Conservation (phyloP, 2,797 vertebrate species). For the Crypturellus tataupa region DNA sequence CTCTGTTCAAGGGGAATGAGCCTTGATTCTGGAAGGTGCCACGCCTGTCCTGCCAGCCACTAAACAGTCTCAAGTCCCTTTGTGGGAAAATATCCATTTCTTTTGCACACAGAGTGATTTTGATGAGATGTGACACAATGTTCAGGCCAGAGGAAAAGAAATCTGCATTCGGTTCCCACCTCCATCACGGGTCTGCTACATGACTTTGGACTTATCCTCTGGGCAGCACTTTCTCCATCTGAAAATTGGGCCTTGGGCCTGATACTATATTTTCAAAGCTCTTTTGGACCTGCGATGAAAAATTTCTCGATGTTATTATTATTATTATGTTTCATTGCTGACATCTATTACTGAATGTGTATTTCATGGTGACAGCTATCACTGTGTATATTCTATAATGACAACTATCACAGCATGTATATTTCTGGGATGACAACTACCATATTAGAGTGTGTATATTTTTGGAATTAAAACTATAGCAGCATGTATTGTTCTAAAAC, state of each 20-base stretch:
- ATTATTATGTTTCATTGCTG: constrained; percentile 62
- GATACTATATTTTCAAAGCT: constrained; percentile 32
- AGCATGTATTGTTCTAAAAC: constrained; percentile 14
- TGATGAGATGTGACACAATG: neutral
- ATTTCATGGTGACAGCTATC: constrained; percentile 71
- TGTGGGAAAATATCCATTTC: neutral
- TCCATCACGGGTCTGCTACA: neutral
- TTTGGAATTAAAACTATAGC: constrained; percentile 33
- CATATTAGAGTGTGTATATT: constrained; percentile 12
- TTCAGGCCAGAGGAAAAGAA: neutral
- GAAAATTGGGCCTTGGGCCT: neutral
- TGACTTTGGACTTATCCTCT: constrained; percentile 35
- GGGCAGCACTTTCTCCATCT: neutral
- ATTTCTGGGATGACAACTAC: constrained; percentile 48
- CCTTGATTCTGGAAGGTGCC: neutral
- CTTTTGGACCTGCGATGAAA: neutral
- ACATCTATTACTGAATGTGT: constrained; percentile 59
- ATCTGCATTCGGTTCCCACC: neutral
- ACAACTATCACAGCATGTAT: constrained; percentile 55
- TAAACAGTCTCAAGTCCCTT: neutral
- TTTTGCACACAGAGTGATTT: neutral
- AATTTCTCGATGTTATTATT: constrained; percentile 20
- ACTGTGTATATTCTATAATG: constrained; percentile 66
- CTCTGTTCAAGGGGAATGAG: constrained; percentile 32
- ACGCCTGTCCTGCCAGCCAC: neutral